Conservation (phyloP, 1,140 invertebrate species). For the Acromyrmex heyeri region DNA sequence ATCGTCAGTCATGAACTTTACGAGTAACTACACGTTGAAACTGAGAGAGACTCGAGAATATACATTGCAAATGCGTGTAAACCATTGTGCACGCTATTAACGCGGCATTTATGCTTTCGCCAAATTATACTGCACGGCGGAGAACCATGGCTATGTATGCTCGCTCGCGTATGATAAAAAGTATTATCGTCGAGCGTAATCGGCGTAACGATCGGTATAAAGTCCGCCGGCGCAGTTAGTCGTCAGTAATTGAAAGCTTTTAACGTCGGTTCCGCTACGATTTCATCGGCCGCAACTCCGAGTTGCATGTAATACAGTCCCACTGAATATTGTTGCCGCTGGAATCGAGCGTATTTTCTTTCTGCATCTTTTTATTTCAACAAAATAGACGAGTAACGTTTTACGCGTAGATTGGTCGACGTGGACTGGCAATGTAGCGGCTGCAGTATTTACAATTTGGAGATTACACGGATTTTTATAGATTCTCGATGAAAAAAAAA, state of each 20-base stretch:
- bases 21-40: not conserved
- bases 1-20: conserved; percentile 23
- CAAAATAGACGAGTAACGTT: not conserved
- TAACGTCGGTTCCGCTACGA: conserved; percentile 41
- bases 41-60: not conserved
- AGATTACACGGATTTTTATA: conserved; percentile 13
- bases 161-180: conserved; percentile 59
- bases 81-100: conserved; percentile 41
- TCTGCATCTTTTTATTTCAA: conserved; percentile 13
- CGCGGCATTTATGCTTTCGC: conserved; percentile 42
- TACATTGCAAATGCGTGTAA: conserved; percentile 15
- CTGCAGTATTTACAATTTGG: not conserved
- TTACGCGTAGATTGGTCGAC: not conserved
- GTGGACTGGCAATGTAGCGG: not conserved
- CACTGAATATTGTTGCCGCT: not conserved
- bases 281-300: conserved; percentile 29
- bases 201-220: conserved; percentile 60
- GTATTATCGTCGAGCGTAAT: conserved; percentile 41
- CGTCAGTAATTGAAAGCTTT: conserved; percentile 51
- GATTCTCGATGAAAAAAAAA: not conserved
- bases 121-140: conserved; percentile 24
- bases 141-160: conserved; percentile 9
- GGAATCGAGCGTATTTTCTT: conserved; percentile 12
- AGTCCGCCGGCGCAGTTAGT: conserved; percentile 28
- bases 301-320: conserved; percentile 9